These are phyloP conservation scores for Rallus limicola DNA, from an alignment of 2,113 vertebrate genomes.

Conservation along the genomic window DNA sequence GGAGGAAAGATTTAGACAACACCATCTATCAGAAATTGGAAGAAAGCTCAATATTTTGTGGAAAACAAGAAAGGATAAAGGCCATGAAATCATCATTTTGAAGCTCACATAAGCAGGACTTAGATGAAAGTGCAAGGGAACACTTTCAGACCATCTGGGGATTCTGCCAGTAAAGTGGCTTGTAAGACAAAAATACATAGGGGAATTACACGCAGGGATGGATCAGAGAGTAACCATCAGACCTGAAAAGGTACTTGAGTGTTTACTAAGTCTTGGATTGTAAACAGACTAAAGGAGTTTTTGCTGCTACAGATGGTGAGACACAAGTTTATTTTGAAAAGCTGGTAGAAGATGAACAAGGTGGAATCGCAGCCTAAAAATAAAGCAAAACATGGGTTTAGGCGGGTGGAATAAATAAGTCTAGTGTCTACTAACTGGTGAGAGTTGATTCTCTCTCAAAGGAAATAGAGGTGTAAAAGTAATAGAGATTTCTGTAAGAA, in stretches of 20 bases:
- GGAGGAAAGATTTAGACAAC: not conserved
- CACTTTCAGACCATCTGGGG: not conserved
- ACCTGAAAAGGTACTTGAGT: not conserved
- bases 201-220: not conserved
- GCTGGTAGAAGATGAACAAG: not conserved
- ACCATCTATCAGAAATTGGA: not conserved
- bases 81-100: not conserved
- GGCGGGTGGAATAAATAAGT: not conserved
- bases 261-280: not conserved
- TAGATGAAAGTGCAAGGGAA: not conserved
- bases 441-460: not conserved
- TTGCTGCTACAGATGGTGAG: not conserved
- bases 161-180: not conserved
- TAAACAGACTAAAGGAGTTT: not conserved
- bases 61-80: not conserved
- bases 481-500: not conserved
- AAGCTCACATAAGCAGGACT: not conserved
- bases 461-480: not conserved
- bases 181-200: constrained; percentile 5
- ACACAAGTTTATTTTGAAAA: not conserved
- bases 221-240: not conserved
- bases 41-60: not conserved
- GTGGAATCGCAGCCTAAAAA: not conserved
- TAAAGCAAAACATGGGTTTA: not conserved
- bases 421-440: not conserved